Evolutionary conservation across 1,140 invertebrate genomes (phyloP).

Genomic region (Globodera rostochiensis): DNA sequence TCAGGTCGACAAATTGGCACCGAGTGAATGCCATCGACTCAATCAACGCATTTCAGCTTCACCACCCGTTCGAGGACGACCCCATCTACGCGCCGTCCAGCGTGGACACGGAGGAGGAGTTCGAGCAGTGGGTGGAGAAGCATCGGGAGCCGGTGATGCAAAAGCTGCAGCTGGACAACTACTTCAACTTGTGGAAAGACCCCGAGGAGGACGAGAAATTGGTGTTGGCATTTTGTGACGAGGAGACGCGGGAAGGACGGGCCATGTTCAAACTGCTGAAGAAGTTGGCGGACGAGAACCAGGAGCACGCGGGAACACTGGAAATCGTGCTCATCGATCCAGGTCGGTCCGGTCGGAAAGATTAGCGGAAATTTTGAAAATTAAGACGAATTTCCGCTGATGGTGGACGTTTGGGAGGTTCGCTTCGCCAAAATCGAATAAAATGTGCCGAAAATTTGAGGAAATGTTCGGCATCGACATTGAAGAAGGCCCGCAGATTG

Average conservation of each 20-base stretch:
- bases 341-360: conserved; percentile 32
- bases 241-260: conserved; percentile 64
- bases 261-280: conserved; percentile 63
- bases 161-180: conserved; percentile 62
- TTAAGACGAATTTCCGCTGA: conserved; percentile 65
- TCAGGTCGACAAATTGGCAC: neutral
- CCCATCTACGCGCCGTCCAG: conserved; percentile 62
- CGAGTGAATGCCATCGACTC: neutral
- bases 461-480: conserved; percentile 66
- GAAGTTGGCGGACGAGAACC: conserved; percentile 64
- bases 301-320: conserved; percentile 63
- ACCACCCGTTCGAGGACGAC: conserved; percentile 64
- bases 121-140: conserved; percentile 65
- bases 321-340: conserved; percentile 65
- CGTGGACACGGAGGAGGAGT: conserved; percentile 65
- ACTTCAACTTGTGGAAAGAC: conserved; percentile 65
- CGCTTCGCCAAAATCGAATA: too few species aligned
- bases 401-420: conserved; percentile 65
- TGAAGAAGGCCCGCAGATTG: conserved; percentile 65
- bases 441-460: neutral
- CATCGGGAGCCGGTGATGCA: conserved; percentile 65
- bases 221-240: conserved; percentile 63
- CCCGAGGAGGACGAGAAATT: conserved; percentile 64
- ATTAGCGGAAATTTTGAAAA: neutral
- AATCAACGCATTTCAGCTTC: conserved; percentile 53